Evolutionary conservation across 2,888 invertebrate genomes (phyloP).

Genomic region (Diarsia dahlii): DNA sequence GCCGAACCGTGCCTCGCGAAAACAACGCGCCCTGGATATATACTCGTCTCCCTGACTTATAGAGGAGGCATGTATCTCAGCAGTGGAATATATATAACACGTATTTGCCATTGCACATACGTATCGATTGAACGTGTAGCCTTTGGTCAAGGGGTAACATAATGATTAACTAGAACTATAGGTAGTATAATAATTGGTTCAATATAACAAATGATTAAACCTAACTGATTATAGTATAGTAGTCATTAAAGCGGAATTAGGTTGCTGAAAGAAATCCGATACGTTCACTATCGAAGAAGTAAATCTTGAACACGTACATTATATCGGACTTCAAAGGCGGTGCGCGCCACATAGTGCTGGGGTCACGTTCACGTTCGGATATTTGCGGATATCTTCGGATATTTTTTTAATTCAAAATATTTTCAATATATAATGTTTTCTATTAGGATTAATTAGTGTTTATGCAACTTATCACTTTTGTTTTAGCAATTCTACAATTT

Average conservation of each 20-base stretch:
- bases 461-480: too few species aligned
- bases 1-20: too few species aligned
- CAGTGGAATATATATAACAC: background rate
- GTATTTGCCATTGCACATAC: background rate
- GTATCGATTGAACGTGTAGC: background rate
- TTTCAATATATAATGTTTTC: too few species aligned
- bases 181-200: background rate
- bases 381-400: conserved; percentile 44
- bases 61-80: background rate
- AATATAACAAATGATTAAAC: background rate
- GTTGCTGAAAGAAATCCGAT: conserved; percentile 48
- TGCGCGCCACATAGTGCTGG: conserved; percentile 24
- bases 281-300: conserved; percentile 50
- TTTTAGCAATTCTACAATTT: background rate
- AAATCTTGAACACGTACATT: conserved; percentile 62
- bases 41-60: too few species aligned
- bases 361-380: conserved; percentile 34
- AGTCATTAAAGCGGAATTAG: conserved; percentile 49
- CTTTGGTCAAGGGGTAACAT: too few species aligned
- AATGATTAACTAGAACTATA: background rate
- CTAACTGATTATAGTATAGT: conserved; percentile 14
- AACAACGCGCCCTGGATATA: too few species aligned
- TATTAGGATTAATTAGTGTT: too few species aligned
- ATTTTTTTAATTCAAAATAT: background rate
- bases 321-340: conserved; percentile 59